These are phyloP conservation scores for Eupithecia inturbata DNA, from an alignment of 2,888 invertebrate genomes.

Conservation along the genomic window DNA sequence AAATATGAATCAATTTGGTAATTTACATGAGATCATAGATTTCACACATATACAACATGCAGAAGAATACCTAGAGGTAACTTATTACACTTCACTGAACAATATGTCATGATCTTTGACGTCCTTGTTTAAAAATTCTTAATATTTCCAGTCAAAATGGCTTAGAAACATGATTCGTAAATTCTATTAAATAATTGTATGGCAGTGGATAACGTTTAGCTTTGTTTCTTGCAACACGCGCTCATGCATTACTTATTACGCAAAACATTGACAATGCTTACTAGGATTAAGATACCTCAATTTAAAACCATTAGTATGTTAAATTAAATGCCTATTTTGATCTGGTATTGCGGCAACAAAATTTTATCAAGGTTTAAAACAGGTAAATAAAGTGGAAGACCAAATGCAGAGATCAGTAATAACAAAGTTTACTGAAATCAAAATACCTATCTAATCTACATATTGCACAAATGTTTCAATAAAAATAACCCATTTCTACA, in stretches of 20 bases:
- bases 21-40: conserved; percentile 74
- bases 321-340: not conserved
- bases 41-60: conserved; percentile 47
- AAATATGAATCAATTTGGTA: conserved; percentile 68
- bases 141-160: not conserved
- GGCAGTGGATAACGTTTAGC: conserved; percentile 64
- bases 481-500: not conserved
- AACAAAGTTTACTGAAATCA: conserved; percentile 36
- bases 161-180: not conserved
- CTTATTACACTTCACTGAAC: not conserved
- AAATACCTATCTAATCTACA: conserved; percentile 37
- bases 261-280: not conserved
- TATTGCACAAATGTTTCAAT: conserved; percentile 50
- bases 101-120: not conserved
- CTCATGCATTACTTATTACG: not conserved
- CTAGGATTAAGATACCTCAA: not conserved
- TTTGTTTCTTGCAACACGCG: not conserved
- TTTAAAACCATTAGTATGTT: not conserved
- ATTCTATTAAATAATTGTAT: conserved; percentile 58
- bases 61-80: conserved; percentile 25
- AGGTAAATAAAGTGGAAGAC: conserved; percentile 56
- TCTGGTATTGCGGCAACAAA: not conserved
- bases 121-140: not conserved
- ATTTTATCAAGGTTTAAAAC: no score
- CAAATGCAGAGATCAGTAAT: conserved; percentile 49